These are phyloP conservation scores for Nomia melanderi DNA, from an alignment of 1,140 invertebrate genomes.

Conservation along the genomic window DNA sequence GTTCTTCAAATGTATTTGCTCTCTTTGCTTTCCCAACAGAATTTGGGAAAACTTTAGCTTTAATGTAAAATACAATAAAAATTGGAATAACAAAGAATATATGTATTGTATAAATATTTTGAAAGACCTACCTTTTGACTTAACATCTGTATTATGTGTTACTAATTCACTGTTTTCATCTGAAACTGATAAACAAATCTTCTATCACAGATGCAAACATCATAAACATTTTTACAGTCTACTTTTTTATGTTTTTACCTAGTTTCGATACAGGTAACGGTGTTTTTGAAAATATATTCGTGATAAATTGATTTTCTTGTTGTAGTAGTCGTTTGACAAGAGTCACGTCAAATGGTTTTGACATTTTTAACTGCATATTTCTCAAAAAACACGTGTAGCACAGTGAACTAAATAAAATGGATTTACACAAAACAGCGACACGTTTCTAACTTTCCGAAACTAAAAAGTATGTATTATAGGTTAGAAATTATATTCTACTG, in stretches of 20 bases:
- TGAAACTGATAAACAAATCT: conserved; percentile 17
- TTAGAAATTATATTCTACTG: neutral
- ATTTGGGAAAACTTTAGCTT: conserved; percentile 56
- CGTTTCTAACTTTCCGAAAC: neutral
- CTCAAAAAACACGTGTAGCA: conserved; percentile 35
- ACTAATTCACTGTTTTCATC: conserved; percentile 14
- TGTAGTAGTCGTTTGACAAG: conserved; percentile 68
- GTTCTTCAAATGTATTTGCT: conserved; percentile 79
- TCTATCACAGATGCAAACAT: conserved; percentile 8
- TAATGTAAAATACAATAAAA: conserved; percentile 22
- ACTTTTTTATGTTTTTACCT: conserved; percentile 60
- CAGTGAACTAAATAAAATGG: neutral
- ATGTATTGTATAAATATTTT: neutral
- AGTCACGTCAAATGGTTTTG: conserved; percentile 72
- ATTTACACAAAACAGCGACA: neutral
- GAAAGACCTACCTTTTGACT: neutral
- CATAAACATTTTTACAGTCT: conserved; percentile 25
- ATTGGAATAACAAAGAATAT: neutral
- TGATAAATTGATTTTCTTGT: conserved; percentile 78
- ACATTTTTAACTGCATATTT: conserved; percentile 75
- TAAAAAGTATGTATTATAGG: neutral
- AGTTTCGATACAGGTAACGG: conserved; percentile 70
- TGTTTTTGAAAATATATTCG: conserved; percentile 76
- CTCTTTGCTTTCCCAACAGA: conserved; percentile 63
- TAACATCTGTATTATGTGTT: neutral